Percentiles rank a stretch among this genome's conserved stretches.
Conservation (phyloP, 2,888 invertebrate genomes). For the Leptopilina syphax region DNA sequence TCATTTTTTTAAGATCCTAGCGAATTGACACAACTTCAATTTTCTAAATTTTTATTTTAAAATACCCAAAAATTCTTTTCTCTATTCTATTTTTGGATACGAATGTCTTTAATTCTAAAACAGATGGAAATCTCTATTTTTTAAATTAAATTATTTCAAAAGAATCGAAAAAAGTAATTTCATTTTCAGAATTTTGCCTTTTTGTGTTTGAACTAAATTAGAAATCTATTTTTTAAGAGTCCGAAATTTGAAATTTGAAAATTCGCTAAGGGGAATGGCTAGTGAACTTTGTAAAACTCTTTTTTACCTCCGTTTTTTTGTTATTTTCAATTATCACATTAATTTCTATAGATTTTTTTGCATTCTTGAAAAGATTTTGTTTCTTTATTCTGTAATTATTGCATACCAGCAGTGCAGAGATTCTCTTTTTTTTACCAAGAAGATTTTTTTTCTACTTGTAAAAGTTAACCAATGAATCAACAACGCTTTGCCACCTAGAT, state of each 20-base stretch:
- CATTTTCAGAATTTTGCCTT: too few relatives aligned
- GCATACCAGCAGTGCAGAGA: constrained; percentile 75
- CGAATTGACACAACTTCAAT: not conserved
- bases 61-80: too few relatives aligned
- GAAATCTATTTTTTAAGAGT: too few relatives aligned
- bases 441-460: constrained; percentile 23
- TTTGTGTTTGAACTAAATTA: too few relatives aligned
- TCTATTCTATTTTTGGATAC: too few relatives aligned
- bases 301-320: constrained; percentile 55
- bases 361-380: constrained; percentile 72
- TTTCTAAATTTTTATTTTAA: constrained; percentile 24
- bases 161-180: too few relatives aligned
- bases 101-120: too few relatives aligned
- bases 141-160: too few relatives aligned
- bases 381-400: constrained; percentile 68
- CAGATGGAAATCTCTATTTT: too few relatives aligned
- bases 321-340: constrained; percentile 65
- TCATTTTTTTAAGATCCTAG: not conserved
- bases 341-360: constrained; percentile 68
- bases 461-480: constrained; percentile 19
- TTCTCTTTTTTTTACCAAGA: constrained; percentile 54
- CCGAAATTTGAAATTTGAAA: too few relatives aligned
- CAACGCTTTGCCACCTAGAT: constrained; percentile 1
- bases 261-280: not conserved
- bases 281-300: constrained; percentile 57